A percentile compares a stretch with the other conserved stretches of the same genome.
Conservation (phyloP, 1,140 invertebrate species). For the Temnothorax nylanderi region DNA sequence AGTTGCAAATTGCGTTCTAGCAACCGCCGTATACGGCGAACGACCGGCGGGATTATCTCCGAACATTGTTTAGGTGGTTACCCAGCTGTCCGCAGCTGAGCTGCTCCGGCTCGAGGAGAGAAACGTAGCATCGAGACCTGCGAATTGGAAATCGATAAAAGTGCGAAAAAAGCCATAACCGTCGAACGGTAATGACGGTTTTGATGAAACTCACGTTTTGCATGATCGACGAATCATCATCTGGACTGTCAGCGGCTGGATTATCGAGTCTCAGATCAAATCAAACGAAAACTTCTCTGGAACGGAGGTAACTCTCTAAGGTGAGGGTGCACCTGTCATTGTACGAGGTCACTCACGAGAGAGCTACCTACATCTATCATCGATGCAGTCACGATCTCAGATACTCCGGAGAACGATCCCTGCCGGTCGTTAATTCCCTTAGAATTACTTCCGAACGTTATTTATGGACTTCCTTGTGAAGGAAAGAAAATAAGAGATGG, state of each 20-base stretch:
- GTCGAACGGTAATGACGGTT: conserved; percentile 1
- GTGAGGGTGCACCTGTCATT: conserved; percentile 63
- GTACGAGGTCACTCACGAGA: conserved; percentile 64
- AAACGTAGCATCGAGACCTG: conserved; percentile 5
- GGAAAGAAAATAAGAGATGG: background rate
- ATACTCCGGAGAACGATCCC: background rate
- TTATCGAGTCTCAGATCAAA: conserved; percentile 36
- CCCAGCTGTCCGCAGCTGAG: conserved; percentile 15
- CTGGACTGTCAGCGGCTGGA: conserved; percentile 7
- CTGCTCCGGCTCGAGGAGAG: background rate
- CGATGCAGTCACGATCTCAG: conserved; percentile 21
- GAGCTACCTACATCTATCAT: conserved; percentile 65
- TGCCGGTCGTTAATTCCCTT: conserved; percentile 23
- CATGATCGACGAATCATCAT: conserved; percentile 44
- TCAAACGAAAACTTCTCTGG: background rate
- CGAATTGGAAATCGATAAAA: conserved; percentile 33
- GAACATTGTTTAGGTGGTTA: conserved; percentile 58
- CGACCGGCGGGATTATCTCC: conserved; percentile 52
- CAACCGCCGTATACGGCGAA: conserved; percentile 44
- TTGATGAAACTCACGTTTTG: conserved; percentile 49
- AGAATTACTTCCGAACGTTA: conserved; percentile 29
- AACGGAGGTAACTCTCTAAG: conserved; percentile 30
- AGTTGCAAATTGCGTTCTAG: conserved; percentile 58
- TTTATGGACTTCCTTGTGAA: conserved; percentile 7
- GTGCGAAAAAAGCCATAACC: conserved; percentile 52